A percentile compares a stretch with the other conserved stretches of the same genome.
phyloP scores from a whole-genome alignment of 2,797 vertebrate species.

The Chrosomus eos region DNA sequence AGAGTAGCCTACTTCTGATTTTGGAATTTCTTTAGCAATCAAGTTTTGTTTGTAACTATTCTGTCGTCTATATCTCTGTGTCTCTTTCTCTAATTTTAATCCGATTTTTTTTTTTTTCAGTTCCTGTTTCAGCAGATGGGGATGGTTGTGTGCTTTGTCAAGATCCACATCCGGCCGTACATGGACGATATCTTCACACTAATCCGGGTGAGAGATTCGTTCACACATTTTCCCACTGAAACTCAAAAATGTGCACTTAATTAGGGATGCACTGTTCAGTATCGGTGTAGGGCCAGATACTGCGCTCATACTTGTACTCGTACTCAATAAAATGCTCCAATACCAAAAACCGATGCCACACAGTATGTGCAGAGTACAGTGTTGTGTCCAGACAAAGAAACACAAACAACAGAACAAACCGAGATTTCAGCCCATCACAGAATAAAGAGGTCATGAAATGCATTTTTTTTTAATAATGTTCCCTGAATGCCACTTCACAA shows the following conservation, averaged over 20 bases:
- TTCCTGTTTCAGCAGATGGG: conserved; percentile 98
- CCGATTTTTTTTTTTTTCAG: conserved; percentile 70
- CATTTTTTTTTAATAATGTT: no score
- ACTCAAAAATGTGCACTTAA: neutral
- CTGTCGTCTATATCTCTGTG: neutral
- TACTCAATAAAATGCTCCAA: no score
- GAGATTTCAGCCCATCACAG: no score
- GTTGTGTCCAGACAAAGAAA: no score
- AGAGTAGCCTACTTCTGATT: neutral
- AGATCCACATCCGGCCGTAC: conserved; percentile 97
- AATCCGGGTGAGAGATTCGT: conserved; percentile 88
- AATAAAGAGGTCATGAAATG: no score
- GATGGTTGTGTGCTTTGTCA: conserved; percentile 98
- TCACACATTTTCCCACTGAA: neutral
- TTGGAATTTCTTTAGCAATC: neutral
- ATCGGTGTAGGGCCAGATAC: no score
- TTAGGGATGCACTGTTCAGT: neutral
- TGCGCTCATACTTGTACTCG: no score
- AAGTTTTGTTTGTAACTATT: conserved; percentile 31
- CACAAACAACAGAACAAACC: no score
- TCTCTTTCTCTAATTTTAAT: neutral
- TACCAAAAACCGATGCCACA: neutral
- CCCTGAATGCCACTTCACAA: no score
- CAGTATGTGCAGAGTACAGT: no score
- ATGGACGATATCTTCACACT: conserved; percentile 99